Evolutionary conservation across 2,113 vertebrate species (phyloP), one percentile per base, ranked within the genome.

Genomic region (Lanius collurio): DNA sequence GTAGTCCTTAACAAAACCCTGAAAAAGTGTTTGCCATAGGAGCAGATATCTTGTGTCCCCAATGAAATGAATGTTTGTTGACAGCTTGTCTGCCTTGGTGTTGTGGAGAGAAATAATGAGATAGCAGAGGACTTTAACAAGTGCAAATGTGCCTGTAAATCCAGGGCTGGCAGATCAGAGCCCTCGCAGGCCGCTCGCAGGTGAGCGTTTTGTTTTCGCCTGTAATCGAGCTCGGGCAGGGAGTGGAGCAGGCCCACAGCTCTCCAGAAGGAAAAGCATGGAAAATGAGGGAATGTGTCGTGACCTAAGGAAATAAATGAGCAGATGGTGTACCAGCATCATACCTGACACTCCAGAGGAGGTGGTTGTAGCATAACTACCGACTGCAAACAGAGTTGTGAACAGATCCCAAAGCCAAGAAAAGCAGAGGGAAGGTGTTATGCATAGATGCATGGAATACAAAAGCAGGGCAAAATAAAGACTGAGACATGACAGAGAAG

Each of bases 311-410:
- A 91, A 90, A 93, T n/a, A 69, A 95, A 85, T 55, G 93, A 95
- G 84, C 94, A 97, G 96, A 94, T 94, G 95, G 95, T 47, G 42
- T 47, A 64, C 74, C 80, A 95, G 93, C 91, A 77, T 79, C 87
- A 17, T 62, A 93, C 84, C 93, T 96, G 93, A 75, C 87, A 60
- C 93, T 83, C 91, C 91, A 78, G 70, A 93, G 95, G 93, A 94
- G 94, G 39, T 39, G 39, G 8, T 35, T 91, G 82, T 80, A 85
- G 70, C 41, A 9, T 33, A 88, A 69, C 63, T 85, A 74, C 42
- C 4, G 0, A 20, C 56, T 81, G 65, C 83, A 85, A 67, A 62
- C 75, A 9, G 2, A 37, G 73, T 24, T 89, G 52, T 27, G 57
- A 90, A 70, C 46, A n/a, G 53, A 84, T 67, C 55, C 82, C 90